Evolutionary conservation across 2,888 invertebrate genomes (phyloP), one percentile per base, ranked within the genome.

Genomic region (Arge pagana): DNA sequence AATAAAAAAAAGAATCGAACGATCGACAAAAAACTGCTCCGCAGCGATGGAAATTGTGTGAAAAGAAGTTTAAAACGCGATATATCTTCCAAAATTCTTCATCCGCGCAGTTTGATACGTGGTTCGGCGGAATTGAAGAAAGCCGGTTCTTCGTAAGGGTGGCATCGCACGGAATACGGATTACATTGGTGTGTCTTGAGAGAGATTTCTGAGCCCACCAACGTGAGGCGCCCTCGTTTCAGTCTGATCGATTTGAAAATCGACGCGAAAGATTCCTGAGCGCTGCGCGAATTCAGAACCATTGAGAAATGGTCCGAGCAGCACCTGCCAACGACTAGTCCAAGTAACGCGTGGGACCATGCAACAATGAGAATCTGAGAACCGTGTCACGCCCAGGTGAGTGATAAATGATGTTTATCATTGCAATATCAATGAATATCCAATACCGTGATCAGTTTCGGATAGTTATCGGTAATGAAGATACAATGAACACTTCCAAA

Each of bases 191-290:
- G n/a, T n/a, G n/a, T n/a, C n/a, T n/a, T 8, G 21, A 39, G 30
- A n/a, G n/a, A n/a, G n/a, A n/a, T n/a, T n/a, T n/a, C n/a, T n/a
- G n/a, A n/a, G n/a, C n/a, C n/a, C n/a, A n/a, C n/a, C n/a, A n/a
- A n/a, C 45, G 45, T 35, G 35, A 45, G 45, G 45, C 45, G 45
- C 45, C 33, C 45, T 21, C 35, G 45, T 45, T 35, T 45, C 24
- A n/a, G n/a, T 45, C 45, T 45, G 67, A 73, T 73, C 72, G 72
- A 73, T 72, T 71, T 61, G 62, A 66, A 67, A 66, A 67, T 65
- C 66, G 70, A 68, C 70, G 67, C 71, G 66, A 35, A 45, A 45
- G 45, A 35, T 45, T 45, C 45, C n/a, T 16, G 21, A 33, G 45
- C n/a, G 45, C 35, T 45, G 45, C 45, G 45, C 45, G 35, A 45